Evolutionary conservation across 2,797 vertebrate species (phyloP), one percentile per base, ranked within the genome.

Genomic region (Austrolebias charrua): DNA sequence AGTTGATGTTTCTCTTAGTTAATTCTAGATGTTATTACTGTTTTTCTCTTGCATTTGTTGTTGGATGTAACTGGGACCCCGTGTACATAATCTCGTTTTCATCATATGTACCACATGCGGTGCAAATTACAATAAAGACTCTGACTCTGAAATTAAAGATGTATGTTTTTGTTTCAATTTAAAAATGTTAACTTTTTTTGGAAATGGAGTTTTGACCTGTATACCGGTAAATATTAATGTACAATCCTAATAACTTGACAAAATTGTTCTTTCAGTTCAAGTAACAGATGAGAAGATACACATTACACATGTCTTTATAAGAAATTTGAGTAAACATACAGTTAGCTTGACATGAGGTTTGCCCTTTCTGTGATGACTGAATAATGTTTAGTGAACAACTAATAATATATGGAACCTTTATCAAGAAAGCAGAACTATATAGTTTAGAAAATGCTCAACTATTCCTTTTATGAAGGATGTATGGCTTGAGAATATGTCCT

Each of bases 171-270:
- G 11, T 2, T n/a, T 5, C 4, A 24, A 5, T 31, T 16, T 15
- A 15, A 2, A 15, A 29, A 45, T 10, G 2, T 2, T 47, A 7
- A 31, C 18, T 10, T 2, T 2, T 18, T 45, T 24, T 33, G 43
- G 1, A 45, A 45, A n/a, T 45, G 28, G 28, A 24, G 16, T 46
- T 44, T 16, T 15, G 49, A 59, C 56, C 67, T 66, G 68, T 55
- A 81, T 51, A 24, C 24, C 3, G 24, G 24, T 24, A 58, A 43
- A 65, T 35, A 65, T 66, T 68, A 79, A 54, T 75, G 15, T 62
- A 63, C 58, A 73, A 66, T 60, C 55, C 73, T 66, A 70, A 43
- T 63, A 52, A 45, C 9, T 33, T 65, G 35, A 46, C 31, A 15
- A 13, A 51, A 61, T 19, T 76, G 53, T 43, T n/a, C 10, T 31